Conservation (phyloP, 1,140 invertebrate species). For the Nymphalis io region DNA sequence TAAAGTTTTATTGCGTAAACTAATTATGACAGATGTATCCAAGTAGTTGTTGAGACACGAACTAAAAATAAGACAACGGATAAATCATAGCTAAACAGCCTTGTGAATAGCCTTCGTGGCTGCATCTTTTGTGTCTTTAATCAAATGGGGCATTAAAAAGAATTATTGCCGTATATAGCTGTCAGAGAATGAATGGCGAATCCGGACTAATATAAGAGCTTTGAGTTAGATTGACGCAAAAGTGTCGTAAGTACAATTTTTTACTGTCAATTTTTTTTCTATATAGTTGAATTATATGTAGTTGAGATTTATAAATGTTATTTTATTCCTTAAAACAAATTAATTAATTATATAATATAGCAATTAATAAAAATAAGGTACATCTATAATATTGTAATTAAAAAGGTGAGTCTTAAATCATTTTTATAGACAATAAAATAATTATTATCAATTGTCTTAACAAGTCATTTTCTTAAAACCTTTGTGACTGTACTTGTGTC, state of each 20-base stretch:
- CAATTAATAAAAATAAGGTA: neutral
- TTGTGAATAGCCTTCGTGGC: slow-evolving; percentile 67
- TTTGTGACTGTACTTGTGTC: slow-evolving; percentile 11
- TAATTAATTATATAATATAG: too few relatives aligned
- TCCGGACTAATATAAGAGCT: slow-evolving; percentile 48
- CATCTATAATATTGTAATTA: neutral
- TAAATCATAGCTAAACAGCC: slow-evolving; percentile 69
- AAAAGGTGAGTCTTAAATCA: neutral
- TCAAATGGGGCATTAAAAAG: slow-evolving; percentile 76
- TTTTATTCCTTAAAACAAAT: too few relatives aligned
- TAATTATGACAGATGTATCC: slow-evolving; percentile 38
- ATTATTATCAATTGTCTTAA: neutral
- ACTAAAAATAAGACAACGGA: slow-evolving; percentile 65
- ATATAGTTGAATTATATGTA: too few relatives aligned
- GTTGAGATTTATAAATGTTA: too few relatives aligned
- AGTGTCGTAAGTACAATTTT: slow-evolving; percentile 19
- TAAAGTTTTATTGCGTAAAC: slow-evolving; percentile 22
- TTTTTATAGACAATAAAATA: too few relatives aligned
- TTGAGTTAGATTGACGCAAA: slow-evolving; percentile 22
- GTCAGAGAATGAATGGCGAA: slow-evolving; percentile 66
- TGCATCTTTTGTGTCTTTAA: slow-evolving; percentile 61
- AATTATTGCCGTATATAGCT: slow-evolving; percentile 71
- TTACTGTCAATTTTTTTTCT: neutral
- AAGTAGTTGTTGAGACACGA: slow-evolving; percentile 52
- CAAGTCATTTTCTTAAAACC: neutral